Evolutionary conservation across 2,888 invertebrate genomes (phyloP).

Genomic region (Boloria euphrosyne): DNA sequence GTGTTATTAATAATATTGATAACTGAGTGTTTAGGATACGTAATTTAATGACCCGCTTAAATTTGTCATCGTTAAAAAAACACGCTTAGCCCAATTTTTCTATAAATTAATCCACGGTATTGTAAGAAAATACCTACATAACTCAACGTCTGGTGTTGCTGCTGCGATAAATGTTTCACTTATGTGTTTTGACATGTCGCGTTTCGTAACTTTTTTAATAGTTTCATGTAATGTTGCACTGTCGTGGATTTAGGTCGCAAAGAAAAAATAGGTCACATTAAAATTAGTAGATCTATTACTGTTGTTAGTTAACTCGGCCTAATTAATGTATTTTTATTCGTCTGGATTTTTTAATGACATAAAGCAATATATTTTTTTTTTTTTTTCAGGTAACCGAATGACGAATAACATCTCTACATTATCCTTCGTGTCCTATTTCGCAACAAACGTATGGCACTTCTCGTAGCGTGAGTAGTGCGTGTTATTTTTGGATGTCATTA

Average conservation of each 20-base stretch:
- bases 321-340: constrained; percentile 61
- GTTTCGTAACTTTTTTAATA: constrained; percentile 67
- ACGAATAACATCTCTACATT: constrained; percentile 50
- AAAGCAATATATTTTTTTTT: constrained; percentile 41
- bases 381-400: constrained; percentile 66
- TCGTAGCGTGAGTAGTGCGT: constrained; percentile 58
- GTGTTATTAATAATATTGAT: constrained; percentile 2
- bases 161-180: constrained; percentile 61
- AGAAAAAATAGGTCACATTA: constrained; percentile 70
- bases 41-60: constrained; percentile 34
- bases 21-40: neutral
- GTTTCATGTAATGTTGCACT: constrained; percentile 59
- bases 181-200: constrained; percentile 65
- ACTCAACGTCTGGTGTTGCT: constrained; percentile 57
- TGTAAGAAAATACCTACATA: constrained; percentile 48
- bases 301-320: constrained; percentile 73
- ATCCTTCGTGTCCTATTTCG: constrained; percentile 55
- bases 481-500: constrained; percentile 73
- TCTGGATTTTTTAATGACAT: constrained; percentile 44
- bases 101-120: constrained; percentile 54
- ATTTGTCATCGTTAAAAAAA: constrained; percentile 34
- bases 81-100: constrained; percentile 41
- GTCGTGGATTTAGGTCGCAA: constrained; percentile 73
- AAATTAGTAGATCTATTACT: constrained; percentile 68
- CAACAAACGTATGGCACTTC: constrained; percentile 59